Conservation (phyloP, 2,797 vertebrate species). For the Phalanger gymnotis region DNA sequence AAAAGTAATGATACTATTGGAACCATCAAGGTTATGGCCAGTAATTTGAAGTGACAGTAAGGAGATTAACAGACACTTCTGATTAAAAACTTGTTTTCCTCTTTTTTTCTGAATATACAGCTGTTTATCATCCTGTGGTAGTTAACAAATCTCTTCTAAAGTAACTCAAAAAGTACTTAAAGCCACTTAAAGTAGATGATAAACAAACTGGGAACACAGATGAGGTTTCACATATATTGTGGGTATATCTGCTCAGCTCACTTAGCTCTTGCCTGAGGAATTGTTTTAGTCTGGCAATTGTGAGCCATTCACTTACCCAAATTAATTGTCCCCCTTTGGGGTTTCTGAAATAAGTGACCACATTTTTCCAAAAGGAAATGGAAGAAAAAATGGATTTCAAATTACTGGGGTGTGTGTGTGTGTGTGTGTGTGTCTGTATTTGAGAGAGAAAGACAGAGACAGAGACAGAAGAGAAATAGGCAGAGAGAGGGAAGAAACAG, state of each 20-base stretch:
- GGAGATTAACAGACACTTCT: rapidly evolving
- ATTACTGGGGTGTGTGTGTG: not conserved
- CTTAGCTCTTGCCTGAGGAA: not conserved
- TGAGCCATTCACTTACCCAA: not conserved
- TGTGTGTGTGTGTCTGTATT: no score
- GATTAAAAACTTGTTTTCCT: rapidly evolving
- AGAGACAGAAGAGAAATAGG: not conserved
- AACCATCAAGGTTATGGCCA: not conserved
- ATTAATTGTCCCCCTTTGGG: not conserved
- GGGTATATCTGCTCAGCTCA: not conserved
- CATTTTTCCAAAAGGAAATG: not conserved
- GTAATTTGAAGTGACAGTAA: not conserved
- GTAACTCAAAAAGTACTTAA: not conserved
- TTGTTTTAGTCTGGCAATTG: not conserved
- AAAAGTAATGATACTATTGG: rapidly evolving
- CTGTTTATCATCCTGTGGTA: not conserved
- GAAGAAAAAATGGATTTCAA: not conserved
- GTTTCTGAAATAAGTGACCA: not conserved
- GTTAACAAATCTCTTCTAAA: no score
- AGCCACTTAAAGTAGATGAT: rapidly evolving
- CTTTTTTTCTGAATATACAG: no score
- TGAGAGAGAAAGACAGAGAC: not conserved
- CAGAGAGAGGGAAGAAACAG: no score
- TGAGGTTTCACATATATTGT: rapidly evolving
- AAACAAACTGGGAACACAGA: not conserved